A percentile compares a stretch with the other conserved stretches of the same genome.
phyloP scores from a whole-genome alignment of 2,113 vertebrate genomes.

The Saguinus midas region DNA sequence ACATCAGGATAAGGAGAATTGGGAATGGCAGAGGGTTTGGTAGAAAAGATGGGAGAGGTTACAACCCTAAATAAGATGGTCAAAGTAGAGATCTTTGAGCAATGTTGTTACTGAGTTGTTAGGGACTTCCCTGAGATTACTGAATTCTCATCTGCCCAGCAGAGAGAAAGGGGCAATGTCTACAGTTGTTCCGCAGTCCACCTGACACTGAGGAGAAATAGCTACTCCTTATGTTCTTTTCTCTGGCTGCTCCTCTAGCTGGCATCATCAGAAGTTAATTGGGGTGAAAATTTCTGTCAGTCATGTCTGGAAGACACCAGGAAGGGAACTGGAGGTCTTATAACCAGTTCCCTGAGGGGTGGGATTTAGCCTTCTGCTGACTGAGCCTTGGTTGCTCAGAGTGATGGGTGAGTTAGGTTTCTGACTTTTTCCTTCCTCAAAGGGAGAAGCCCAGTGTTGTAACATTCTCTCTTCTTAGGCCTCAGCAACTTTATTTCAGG shows the following conservation, averaged over 20 bases:
- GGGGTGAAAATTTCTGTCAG: slow-evolving; percentile 84
- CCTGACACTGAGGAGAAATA: slow-evolving; percentile 55
- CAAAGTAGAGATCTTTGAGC: neutral
- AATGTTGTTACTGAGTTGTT: neutral
- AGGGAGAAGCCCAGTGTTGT: neutral
- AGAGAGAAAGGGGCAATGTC: slow-evolving; percentile 13
- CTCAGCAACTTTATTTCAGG: slow-evolving; percentile 9
- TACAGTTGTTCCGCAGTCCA: slow-evolving; percentile 51
- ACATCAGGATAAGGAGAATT: neutral
- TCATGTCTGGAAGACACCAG: slow-evolving; percentile 82
- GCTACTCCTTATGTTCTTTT: slow-evolving; percentile 13
- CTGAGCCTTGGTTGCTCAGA: neutral
- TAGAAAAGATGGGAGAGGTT: neutral
- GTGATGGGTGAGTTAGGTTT: slow-evolving; percentile 9
- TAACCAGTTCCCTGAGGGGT: slow-evolving; percentile 48
- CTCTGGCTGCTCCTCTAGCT: slow-evolving; percentile 69
- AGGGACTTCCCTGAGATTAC: neutral
- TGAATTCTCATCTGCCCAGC: slow-evolving; percentile 4
- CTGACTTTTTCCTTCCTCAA: slow-evolving; percentile 24
- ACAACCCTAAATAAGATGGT: neutral
- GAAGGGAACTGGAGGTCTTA: slow-evolving; percentile 71
- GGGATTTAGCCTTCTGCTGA: neutral
- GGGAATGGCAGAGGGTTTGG: neutral
- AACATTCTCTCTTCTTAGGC: neutral
- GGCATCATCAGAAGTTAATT: slow-evolving; percentile 86